Evolutionary conservation across 2,888 invertebrate species (phyloP).

Genomic region (Cantharis rustica): DNA sequence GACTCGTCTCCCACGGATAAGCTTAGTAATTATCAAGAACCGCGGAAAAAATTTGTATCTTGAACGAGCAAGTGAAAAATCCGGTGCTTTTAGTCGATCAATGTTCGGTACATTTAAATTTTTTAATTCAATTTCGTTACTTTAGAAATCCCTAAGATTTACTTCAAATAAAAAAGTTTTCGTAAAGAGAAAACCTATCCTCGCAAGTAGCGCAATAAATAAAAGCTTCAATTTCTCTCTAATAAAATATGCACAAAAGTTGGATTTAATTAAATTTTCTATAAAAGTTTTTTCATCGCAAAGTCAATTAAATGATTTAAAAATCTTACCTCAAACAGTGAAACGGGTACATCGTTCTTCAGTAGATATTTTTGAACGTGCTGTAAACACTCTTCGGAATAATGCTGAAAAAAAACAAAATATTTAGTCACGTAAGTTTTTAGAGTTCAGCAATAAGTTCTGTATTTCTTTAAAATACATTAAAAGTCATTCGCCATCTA

Average conservation of each 20-base stretch:
- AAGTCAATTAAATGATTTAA: background rate
- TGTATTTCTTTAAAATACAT: too few species aligned
- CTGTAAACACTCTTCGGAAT: slow-evolving; percentile 95
- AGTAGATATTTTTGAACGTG: slow-evolving; percentile 97
- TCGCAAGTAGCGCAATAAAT: background rate
- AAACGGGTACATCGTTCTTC: slow-evolving; percentile 95
- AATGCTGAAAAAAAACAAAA: slow-evolving; percentile 74
- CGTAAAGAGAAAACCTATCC: background rate
- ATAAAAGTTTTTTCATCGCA: background rate
- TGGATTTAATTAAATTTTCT: background rate
- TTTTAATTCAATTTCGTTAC: background rate
- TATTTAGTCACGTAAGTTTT: too few species aligned
- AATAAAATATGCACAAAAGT: background rate
- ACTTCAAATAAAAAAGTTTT: background rate
- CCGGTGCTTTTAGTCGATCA: background rate
- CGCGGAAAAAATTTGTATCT: background rate
- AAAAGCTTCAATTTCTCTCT: background rate
- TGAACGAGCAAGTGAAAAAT: background rate
- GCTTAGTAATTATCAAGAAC: background rate
- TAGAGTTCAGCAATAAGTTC: too few species aligned
- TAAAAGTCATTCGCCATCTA: too few species aligned
- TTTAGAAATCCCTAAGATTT: background rate
- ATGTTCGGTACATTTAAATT: background rate
- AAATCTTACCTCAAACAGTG: slow-evolving; percentile 90
- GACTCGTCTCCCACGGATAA: background rate